Conservation (phyloP, 2,888 invertebrate genomes). For the Pyralis farinalis region DNA sequence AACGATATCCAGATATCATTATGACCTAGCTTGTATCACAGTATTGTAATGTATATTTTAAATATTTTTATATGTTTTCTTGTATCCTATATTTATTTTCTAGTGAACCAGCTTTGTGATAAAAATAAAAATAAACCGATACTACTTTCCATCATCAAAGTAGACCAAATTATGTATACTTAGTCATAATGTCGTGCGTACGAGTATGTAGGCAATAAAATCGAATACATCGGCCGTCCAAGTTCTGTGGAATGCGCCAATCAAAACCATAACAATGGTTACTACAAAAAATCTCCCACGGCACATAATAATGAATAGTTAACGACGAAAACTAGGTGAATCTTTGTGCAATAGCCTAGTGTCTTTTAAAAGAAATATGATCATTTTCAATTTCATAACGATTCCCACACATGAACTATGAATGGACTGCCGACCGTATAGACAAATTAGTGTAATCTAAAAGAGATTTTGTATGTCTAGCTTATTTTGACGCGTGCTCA, state of each 20-base stretch:
- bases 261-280: slow-evolving; percentile 67
- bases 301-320: slow-evolving; percentile 78
- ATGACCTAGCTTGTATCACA: no score
- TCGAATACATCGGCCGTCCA: slow-evolving; percentile 34
- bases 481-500: slow-evolving; percentile 45
- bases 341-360: slow-evolving; percentile 76
- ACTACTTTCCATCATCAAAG: not conserved
- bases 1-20: no score
- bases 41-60: no score
- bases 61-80: no score
- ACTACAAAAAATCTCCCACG: slow-evolving; percentile 72
- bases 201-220: slow-evolving; percentile 10
- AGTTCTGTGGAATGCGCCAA: slow-evolving; percentile 68
- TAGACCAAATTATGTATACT: not conserved
- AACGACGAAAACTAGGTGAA: slow-evolving; percentile 80
- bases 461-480: slow-evolving; percentile 61
- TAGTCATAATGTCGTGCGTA: not conserved
- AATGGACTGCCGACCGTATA: slow-evolving; percentile 51
- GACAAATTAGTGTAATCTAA: slow-evolving; percentile 78
- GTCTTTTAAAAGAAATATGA: slow-evolving; percentile 80
- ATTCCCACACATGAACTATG: slow-evolving; percentile 71
- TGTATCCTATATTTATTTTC: no score
- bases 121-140: no score
- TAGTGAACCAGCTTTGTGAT: no score
- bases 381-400: slow-evolving; percentile 79